Base-by-base conservation (phyloP, 1,140 invertebrate species). In the Drosophila santomea region DNA sequence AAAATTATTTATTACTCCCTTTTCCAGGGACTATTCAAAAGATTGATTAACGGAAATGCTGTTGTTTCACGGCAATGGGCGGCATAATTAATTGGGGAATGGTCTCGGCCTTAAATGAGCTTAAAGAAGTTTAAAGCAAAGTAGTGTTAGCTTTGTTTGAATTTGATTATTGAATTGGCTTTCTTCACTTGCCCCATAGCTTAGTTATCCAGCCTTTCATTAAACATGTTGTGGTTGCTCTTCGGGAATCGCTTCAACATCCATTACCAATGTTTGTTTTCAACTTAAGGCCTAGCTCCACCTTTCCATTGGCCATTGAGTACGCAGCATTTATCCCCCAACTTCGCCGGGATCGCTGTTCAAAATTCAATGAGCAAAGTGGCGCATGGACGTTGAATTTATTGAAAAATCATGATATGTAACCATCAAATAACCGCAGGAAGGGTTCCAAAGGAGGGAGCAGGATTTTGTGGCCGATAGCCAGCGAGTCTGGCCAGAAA, bases 321-420 rank as follows among this genome's bases (percentile, higher is more conserved):
- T 20, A 1, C 6, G 5, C 50, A 17, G 8, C 50, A 52, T 52
- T 52, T 52, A 36, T 0, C 10, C 32, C 36, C 28, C 45, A 10
- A 1, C 25, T n/a, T 10, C 6, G 4, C n/a, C 1, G 28, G 67
- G 48, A 58, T 52, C 73, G 61, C 73, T 76, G 79, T 78, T 86
- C 83, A 83, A 89, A 86, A 86, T 86, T 86, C 83, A 86, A 86
- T 86, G 83, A 86, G 84, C 83, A 89, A 83, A 86, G 83, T 86
- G 83, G 67, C 73, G 79, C 72, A 45, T 64, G 84, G 79, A 64
- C 67, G 76, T 74, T 78, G 83, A 89, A 88, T 89, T 89, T 90
- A 89, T 89, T 89, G 85, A 89, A 89, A 89, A 89, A 89, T 89
- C 84, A 89, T 89, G 84, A 89, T 89, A 89, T 84, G 84, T 80